These are phyloP conservation scores for Gopherus flavomarginatus DNA, from an alignment of 2,113 vertebrate species.

Conservation along the genomic window DNA sequence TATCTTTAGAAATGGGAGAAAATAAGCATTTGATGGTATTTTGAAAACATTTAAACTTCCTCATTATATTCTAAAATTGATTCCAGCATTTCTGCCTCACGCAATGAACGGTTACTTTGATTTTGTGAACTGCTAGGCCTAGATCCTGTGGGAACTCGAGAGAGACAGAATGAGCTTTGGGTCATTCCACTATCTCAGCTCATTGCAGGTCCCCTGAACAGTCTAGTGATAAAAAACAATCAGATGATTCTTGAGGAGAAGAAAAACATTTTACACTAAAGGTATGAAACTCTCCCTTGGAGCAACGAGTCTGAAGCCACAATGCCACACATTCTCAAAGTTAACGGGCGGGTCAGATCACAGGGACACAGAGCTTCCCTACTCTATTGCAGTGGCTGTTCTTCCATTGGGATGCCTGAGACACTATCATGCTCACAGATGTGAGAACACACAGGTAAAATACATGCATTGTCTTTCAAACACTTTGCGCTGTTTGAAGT, in stretches of 20 bases:
- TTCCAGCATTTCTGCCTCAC: background rate
- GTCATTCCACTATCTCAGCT: background rate
- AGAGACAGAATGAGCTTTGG: background rate
- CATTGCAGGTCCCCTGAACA: background rate
- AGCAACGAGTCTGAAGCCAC: background rate
- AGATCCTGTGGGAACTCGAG: conserved; percentile 30
- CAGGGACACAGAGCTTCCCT: fast-evolving
- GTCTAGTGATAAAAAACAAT: background rate
- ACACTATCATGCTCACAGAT: background rate
- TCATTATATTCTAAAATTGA: conserved; percentile 15
- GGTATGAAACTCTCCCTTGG: background rate
- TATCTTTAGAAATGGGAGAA: background rate
- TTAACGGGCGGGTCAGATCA: background rate
- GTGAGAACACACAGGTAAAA: background rate
- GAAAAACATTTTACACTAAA: background rate
- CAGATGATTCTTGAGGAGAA: background rate
- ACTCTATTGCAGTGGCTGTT: background rate
- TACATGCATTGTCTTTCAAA: background rate
- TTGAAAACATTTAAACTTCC: conserved; percentile 13
- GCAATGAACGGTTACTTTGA: background rate
- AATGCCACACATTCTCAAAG: background rate
- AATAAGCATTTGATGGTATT: conserved; percentile 28
- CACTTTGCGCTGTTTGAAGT: background rate
- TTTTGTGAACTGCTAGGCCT: background rate
- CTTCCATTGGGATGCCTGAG: background rate